Evolutionary conservation across 37 sponge, comb jelly and placozoan genomes (phyloP).

Genomic region (Chondrilla cf. caribensis): DNA sequence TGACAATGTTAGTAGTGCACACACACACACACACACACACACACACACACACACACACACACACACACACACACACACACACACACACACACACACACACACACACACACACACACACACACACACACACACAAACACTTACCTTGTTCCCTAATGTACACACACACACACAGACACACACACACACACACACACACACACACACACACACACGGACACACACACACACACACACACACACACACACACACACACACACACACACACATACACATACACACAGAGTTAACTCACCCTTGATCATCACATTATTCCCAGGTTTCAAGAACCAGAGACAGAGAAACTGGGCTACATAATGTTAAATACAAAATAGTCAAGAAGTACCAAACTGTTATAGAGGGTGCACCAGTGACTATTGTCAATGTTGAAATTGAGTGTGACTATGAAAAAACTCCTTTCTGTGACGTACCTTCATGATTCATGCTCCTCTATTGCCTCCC

Average conservation of each 20-base stretch:
- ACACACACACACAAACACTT: no score
- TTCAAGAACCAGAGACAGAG: slow-evolving; percentile 60
- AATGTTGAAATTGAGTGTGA: slow-evolving; percentile 80
- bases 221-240: no score
- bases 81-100: no score
- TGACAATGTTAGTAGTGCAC: not conserved
- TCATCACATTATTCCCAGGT: slow-evolving; percentile 30
- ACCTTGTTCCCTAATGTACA: no score
- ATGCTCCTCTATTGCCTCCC: not conserved
- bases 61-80: no score
- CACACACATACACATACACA: not conserved
- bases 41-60: not conserved
- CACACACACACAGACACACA: no score
- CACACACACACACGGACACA: no score
- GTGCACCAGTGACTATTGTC: slow-evolving; percentile 71
- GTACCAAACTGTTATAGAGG: slow-evolving; percentile 58
- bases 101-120: no score
- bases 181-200: no score
- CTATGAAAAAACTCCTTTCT: slow-evolving; percentile 76
- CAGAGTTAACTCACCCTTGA: not conserved
- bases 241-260: no score
- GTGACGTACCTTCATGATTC: slow-evolving; percentile 46
- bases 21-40: not conserved
- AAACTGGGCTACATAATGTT: slow-evolving; percentile 60
- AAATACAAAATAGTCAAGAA: slow-evolving; percentile 49